These are phyloP conservation scores for Omphaloscelis lunosa DNA, from an alignment of 2,888 invertebrate genomes.

Conservation along the genomic window DNA sequence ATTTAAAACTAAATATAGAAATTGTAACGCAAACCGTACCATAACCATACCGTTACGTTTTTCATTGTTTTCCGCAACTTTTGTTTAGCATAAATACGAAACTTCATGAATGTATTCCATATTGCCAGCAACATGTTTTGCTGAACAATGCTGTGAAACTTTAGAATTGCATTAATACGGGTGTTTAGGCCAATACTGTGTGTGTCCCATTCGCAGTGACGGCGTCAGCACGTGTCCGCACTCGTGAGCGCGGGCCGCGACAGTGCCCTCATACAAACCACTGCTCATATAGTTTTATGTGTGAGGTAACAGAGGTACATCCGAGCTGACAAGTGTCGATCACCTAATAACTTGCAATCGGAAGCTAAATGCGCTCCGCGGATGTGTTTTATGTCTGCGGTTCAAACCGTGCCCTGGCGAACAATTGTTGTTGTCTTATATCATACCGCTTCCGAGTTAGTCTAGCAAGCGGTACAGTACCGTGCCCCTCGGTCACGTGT, in stretches of 20 bases:
- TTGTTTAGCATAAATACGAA: neutral
- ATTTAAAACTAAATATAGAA: neutral
- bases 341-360: neutral
- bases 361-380: neutral
- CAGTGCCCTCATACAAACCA: neutral
- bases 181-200: constrained; percentile 7
- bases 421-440: neutral
- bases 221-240: neutral
- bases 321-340: neutral
- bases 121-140: constrained; percentile 2
- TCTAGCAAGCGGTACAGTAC: neutral
- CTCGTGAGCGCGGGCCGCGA: neutral
- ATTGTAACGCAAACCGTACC: neutral
- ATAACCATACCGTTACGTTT: neutral
- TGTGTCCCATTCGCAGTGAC: neutral
- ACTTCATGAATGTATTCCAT: neutral
- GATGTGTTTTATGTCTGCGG: constrained; percentile 1
- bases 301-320: neutral
- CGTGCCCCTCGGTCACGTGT: constrained; percentile 22
- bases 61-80: neutral
- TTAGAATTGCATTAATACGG: neutral
- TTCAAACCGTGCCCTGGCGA: neutral
- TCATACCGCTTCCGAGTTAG: neutral
- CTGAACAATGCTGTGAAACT: neutral
- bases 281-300: neutral